A percentile compares a stretch with the other conserved stretches of the same genome.
Conservation (phyloP, 2,113 vertebrate genomes). For the Hemibagrus wyckioides region DNA sequence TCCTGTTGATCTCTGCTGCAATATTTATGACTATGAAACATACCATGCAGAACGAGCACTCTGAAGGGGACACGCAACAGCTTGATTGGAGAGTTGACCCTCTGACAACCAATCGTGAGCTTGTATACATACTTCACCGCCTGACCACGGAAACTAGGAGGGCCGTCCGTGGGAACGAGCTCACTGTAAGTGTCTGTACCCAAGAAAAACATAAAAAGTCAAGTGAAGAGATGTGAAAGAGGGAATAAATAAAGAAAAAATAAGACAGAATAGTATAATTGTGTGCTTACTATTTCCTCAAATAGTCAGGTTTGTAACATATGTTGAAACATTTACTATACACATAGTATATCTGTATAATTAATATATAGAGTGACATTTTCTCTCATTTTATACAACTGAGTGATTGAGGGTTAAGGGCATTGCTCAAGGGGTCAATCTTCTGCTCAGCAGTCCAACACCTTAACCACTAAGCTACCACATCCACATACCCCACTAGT, state of each 20-base stretch:
- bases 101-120: constrained; percentile 95
- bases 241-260: background rate
- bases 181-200: constrained; percentile 90
- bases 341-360: too few relatives aligned
- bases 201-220: background rate
- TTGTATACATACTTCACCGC: constrained; percentile 98
- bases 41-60: constrained; percentile 91
- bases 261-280: background rate
- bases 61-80: constrained; percentile 93
- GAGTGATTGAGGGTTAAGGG: too few relatives aligned
- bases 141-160: constrained; percentile 95
- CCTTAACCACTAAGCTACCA: too few relatives aligned
- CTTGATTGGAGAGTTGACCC: constrained; percentile 97
- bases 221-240: background rate
- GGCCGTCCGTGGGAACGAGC: constrained; percentile 84
- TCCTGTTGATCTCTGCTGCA: background rate
- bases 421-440: too few relatives aligned
- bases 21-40: constrained; percentile 44
- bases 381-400: too few relatives aligned
- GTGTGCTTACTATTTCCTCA: background rate
- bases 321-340: background rate
- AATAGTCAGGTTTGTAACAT: background rate
- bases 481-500: too few relatives aligned
- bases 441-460: too few relatives aligned
- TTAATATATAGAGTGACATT: too few relatives aligned